Conservation (phyloP, 2,888 invertebrate genomes). For the Patella ulyssiponensis region DNA sequence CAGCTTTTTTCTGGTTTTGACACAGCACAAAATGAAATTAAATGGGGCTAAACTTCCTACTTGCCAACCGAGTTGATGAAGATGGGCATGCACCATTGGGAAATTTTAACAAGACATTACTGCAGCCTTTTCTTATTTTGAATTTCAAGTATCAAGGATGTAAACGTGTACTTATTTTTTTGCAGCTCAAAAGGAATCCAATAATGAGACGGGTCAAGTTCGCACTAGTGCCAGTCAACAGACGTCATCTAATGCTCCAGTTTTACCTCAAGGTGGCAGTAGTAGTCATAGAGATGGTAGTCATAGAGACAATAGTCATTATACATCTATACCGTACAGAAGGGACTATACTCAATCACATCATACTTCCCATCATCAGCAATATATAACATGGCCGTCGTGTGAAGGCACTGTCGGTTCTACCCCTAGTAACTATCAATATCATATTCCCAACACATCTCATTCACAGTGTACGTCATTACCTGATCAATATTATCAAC, state of each 20-base stretch:
- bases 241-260: neutral
- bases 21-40: no score
- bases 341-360: neutral
- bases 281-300: neutral
- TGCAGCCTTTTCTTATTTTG: no score
- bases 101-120: no score
- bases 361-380: slow-evolving; percentile 6
- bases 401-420: slow-evolving; percentile 53
- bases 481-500: slow-evolving; percentile 17
- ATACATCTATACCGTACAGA: neutral
- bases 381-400: slow-evolving; percentile 46
- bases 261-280: neutral
- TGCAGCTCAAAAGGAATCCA: slow-evolving; percentile 30
- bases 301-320: neutral
- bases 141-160: no score
- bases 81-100: no score
- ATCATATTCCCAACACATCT: neutral
- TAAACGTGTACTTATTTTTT: neutral
- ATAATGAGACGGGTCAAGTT: slow-evolving; percentile 8
- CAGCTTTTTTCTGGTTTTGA: no score
- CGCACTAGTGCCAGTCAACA: slow-evolving; percentile 10
- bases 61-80: neutral
- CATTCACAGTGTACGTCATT: slow-evolving; percentile 32
- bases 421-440: slow-evolving; percentile 22
- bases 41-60: neutral